Evolutionary conservation across 2,113 vertebrate species (phyloP).

Genomic region (Salvelinus fontinalis): DNA sequence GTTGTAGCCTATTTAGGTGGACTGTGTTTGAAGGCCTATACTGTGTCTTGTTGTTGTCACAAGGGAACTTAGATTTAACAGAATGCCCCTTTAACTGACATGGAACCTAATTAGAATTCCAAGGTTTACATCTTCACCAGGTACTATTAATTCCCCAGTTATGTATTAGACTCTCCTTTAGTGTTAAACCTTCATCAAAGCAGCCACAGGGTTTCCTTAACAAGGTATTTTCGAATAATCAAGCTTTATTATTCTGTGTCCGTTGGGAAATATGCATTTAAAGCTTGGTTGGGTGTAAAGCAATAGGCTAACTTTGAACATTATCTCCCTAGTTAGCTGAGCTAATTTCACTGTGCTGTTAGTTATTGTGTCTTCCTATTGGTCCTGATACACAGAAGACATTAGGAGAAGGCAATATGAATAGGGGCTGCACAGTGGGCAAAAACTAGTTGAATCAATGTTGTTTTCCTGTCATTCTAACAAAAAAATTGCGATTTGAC

Average conservation of each 20-base stretch:
- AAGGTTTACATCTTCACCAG: constrained; percentile 45
- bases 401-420: constrained; percentile 67
- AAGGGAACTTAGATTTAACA: neutral
- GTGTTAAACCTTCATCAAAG: constrained; percentile 76
- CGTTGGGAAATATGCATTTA: constrained; percentile 75
- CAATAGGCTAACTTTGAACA: constrained; percentile 72
- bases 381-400: constrained; percentile 67
- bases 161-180: constrained; percentile 71
- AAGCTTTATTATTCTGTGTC: constrained; percentile 71
- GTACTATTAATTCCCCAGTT: constrained; percentile 55
- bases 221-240: constrained; percentile 77
- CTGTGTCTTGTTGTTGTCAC: neutral
- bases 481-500: too few species aligned
- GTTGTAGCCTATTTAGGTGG: neutral
- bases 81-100: constrained; percentile 39
- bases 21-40: neutral
- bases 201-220: constrained; percentile 76
- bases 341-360: constrained; percentile 76
- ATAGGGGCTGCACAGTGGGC: constrained; percentile 37
- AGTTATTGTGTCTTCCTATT: constrained; percentile 72
- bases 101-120: constrained; percentile 32
- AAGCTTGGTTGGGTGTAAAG: constrained; percentile 64
- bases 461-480: too few species aligned
- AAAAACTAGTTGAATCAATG: too few species aligned
- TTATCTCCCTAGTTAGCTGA: constrained; percentile 74